These are phyloP conservation scores for Acridotheres tristis DNA, from an alignment of 2,797 vertebrate genomes.

Conservation along the genomic window DNA sequence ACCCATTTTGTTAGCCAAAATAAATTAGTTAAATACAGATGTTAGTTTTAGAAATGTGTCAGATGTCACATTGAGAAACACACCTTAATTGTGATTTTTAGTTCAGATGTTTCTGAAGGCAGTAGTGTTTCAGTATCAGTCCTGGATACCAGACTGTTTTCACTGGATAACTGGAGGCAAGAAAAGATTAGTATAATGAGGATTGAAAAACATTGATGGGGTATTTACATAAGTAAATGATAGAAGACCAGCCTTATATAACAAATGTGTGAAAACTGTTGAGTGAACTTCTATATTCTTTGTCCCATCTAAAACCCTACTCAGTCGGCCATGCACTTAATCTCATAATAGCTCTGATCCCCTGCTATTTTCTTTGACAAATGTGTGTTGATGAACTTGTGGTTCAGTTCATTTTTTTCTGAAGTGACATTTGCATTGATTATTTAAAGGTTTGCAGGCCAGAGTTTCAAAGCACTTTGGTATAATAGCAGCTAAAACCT, in stretches of 20 bases:
- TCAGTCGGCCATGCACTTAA: conserved; percentile 83
- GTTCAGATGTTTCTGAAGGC: conserved; percentile 25
- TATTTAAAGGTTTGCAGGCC: conserved; percentile 71
- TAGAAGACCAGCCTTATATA: conserved; percentile 73
- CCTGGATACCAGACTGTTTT: conserved; percentile 19
- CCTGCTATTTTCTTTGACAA: conserved; percentile 83
- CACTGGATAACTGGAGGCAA: conserved; percentile 21
- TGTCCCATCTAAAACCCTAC: conserved; percentile 81
- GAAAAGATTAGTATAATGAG: conserved; percentile 51
- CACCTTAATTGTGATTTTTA: conserved; percentile 33
- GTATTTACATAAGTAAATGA: conserved; percentile 82
- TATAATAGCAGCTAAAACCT: conserved; percentile 70
- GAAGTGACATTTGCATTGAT: conserved; percentile 70
- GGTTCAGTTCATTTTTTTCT: conserved; percentile 65
- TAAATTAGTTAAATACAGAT: conserved; percentile 5
- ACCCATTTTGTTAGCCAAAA: conserved; percentile 22
- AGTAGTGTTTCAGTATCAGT: conserved; percentile 23
- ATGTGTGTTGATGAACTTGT: conserved; percentile 74
- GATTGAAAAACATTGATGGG: conserved; percentile 67
- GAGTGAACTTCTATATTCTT: conserved; percentile 80
- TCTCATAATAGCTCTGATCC: conserved; percentile 87
- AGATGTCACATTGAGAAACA: background rate
- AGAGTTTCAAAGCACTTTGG: conserved; percentile 65
- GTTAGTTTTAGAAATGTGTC: conserved; percentile 5
- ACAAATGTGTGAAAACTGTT: conserved; percentile 81